Conservation (phyloP, 2,888 invertebrate species). For the Pseudococcus longispinus region DNA sequence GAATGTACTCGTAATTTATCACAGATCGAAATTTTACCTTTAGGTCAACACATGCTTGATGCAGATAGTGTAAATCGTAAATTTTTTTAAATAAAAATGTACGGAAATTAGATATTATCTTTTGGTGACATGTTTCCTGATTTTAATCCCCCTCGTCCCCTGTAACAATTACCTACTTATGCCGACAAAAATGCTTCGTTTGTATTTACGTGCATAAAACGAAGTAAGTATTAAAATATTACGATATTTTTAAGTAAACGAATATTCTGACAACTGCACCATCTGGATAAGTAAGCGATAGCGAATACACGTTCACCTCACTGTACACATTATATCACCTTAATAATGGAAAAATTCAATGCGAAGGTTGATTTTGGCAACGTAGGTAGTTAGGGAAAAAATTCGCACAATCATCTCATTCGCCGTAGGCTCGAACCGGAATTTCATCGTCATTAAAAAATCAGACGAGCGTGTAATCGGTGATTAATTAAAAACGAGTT, state of each 20-base stretch:
- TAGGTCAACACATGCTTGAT: not conserved
- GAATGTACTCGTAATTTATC: not conserved
- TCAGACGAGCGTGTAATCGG: not conserved
- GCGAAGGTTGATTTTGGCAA: not conserved
- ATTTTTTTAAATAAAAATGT: not conserved
- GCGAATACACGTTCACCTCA: too few species aligned
- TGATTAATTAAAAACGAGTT: not conserved
- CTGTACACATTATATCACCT: not conserved
- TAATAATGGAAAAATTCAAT: not conserved
- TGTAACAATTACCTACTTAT: not conserved
- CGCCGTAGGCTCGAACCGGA: not conserved
- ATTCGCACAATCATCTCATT: not conserved
- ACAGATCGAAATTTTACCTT: not conserved
- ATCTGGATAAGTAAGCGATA: not conserved
- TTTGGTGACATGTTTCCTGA: not conserved
- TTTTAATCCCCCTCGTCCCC: not conserved
- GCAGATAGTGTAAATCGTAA: not conserved
- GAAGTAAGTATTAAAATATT: not conserved
- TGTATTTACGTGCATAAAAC: not conserved
- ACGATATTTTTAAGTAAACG: not conserved
- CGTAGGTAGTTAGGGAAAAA: not conserved
- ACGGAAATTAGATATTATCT: not conserved
- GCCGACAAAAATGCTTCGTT: not conserved
- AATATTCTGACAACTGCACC: not conserved
- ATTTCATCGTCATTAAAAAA: not conserved